These are phyloP conservation scores for Austrofundulus limnaeus DNA, from an alignment of 2,113 vertebrate genomes.

Conservation along the genomic window DNA sequence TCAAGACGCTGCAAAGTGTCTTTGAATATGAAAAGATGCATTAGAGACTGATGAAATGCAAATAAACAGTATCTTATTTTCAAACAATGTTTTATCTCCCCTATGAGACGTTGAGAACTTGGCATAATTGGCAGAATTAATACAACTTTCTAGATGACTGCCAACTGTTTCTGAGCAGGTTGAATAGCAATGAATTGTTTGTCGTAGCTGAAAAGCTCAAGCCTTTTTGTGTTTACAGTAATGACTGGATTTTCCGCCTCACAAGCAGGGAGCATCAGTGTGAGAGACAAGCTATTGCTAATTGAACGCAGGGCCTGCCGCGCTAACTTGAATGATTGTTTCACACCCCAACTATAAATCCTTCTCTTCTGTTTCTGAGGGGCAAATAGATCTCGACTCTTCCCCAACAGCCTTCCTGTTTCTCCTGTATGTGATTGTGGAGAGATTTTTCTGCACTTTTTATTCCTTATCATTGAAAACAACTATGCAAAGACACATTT, in stretches of 20 bases:
- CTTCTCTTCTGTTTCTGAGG: conserved; percentile 42
- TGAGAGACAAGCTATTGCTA: conserved; percentile 56
- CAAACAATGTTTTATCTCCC: not conserved
- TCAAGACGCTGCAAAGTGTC: not conserved
- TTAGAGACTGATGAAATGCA: not conserved
- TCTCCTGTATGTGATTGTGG: conserved; percentile 21
- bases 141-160: conserved; percentile 18
- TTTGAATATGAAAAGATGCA: not conserved
- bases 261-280: conserved; percentile 29
- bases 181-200: conserved; percentile 35
- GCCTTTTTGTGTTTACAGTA: conserved; percentile 23
- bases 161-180: conserved; percentile 34
- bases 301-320: conserved; percentile 55
- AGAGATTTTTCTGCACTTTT: conserved; percentile 9
- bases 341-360: conserved; percentile 67
- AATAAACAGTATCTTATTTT: not conserved
- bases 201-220: conserved; percentile 10
- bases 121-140: conserved; percentile 12
- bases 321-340: conserved; percentile 62
- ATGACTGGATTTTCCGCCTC: conserved; percentile 49
- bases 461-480: not conserved
- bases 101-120: not conserved
- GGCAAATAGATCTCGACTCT: conserved; percentile 52
- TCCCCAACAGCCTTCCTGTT: conserved; percentile 7
- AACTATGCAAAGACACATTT: not conserved